Base-by-base conservation (phyloP, 2,113 vertebrate genomes). In the Stercorarius parasiticus region DNA sequence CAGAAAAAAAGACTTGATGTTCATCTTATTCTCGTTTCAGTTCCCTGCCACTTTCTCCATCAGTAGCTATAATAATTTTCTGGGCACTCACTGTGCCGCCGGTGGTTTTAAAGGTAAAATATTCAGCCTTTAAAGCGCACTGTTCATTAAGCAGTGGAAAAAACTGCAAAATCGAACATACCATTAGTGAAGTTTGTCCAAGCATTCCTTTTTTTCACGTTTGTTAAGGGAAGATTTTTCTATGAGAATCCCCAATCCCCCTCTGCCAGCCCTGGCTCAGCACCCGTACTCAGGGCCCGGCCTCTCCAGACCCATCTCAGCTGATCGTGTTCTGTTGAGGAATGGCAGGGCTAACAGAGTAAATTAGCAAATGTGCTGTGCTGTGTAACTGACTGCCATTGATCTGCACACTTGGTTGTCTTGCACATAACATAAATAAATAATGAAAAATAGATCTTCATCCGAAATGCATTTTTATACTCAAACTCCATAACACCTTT, bases 81-180 rank as follows among this genome's bases (percentile, higher is more conserved):
- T 64, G 32, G 25, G 17, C 2, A 19, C 47, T 53, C 23, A 15
- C 30, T 66, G 16, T 59, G 29, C 26, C 34, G 38, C 12, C 19
- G 49, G 7, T 11, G 2, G 2, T n/a, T 94, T 91, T 80, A 87
- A 91, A 73, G 9, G 21, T 74, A 80, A 90, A 73, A 71, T 58
- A n/a, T 55, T 76, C 0, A 0, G 32, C 38, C 6, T 88, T 61
- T 76, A 47, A 65, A 38, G 27, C 32, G 52, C 9, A 16, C 2
- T 36, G 26, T 43, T 69, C 71, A 32, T 32, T 30, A 53, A 58
- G 9, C 21, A 40, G 38, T 0, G 0, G 25, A 17, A 72, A 64
- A 81, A 64, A 10, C 16, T 26, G 25, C 20, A 64, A 85, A 84
- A 76, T 42, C 1, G 2, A 82, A 56, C 30, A 23, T 15, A 19